Evolutionary conservation across 64 coral and sea anemone genomes (phyloP).

Genomic region (Anthopleura sola): DNA sequence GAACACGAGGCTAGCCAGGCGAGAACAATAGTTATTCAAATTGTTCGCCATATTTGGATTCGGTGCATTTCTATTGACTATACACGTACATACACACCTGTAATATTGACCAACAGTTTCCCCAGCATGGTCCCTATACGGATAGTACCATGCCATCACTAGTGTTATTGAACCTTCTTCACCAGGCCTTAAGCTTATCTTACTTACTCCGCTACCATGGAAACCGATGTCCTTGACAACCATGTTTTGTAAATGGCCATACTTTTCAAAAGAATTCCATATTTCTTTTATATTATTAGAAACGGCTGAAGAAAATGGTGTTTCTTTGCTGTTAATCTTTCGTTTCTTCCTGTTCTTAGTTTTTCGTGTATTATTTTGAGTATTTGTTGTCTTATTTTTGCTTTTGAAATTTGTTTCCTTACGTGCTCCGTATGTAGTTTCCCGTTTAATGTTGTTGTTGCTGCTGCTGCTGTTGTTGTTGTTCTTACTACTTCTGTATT

Average conservation of each 20-base stretch:
- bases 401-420: neutral
- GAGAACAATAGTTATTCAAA: too few species aligned
- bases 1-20: too few species aligned
- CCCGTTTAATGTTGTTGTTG: neutral
- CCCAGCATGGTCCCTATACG: conserved; percentile 78
- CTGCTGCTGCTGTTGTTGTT: neutral
- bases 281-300: conserved; percentile 58
- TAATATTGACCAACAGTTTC: conserved; percentile 70
- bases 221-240: conserved; percentile 50
- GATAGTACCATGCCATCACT: conserved; percentile 87
- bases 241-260: conserved; percentile 49
- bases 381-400: neutral
- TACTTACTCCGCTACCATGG: conserved; percentile 66
- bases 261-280: conserved; percentile 65
- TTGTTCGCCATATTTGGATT: too few species aligned
- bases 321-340: neutral
- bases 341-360: neutral
- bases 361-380: neutral
- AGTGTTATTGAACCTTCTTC: conserved; percentile 68
- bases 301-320: conserved; percentile 40
- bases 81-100: conserved; percentile 42
- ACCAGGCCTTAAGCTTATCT: conserved; percentile 56
- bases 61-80: too few species aligned
- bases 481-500: too few species aligned
- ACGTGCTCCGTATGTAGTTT: neutral